Evolutionary conservation across 2,888 invertebrate species (phyloP), one percentile per base, ranked within the genome.

Genomic region (Morpho deidamia): DNA sequence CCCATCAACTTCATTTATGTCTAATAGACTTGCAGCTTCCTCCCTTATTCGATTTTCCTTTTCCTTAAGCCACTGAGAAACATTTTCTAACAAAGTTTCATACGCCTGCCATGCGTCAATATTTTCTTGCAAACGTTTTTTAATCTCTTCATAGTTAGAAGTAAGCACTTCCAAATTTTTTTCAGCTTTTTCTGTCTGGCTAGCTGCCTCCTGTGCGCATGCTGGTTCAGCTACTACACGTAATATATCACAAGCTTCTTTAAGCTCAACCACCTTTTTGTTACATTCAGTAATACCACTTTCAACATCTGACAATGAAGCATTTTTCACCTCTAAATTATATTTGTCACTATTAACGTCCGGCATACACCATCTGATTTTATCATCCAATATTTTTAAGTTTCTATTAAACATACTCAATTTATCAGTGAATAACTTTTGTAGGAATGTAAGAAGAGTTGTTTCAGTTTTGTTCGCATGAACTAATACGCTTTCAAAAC

Each of bases 331-430:
- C 88, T 98, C 97, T 33, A 98, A 90, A 73, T 97, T 97, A 75
- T 97, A 98, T 75, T 95, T 95, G 72, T 98, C 98, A 70, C 96
- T 97, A 35, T 94, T 93, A 1, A 94, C 92, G 72, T 98, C 97
- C 0, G 97, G 96, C 69, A 94, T 92, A 76, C 98, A 98, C 97
- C 98, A 98, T 10, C 93, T 91, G 1, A 97, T 93, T 80, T 98
- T 98, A 71, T 98, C 98, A 60, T 94, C 94, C 62, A 95, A 93
- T 1, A 95, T 94, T 48, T 92, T 91, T 8, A 98, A 92, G 72
- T 96, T 93, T 65, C 97, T 92, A 67, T 96, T 95, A 38, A 97
- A 90, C 72, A 95, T 94, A 44, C 93, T 93, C 53, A 96, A 92
- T 71, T 96, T 97, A 63, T 97, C 97, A 44, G 94, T 93, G 68